phyloP scores from a whole-genome alignment of 2,113 vertebrate genomes.

The Lates calcarifer region DNA sequence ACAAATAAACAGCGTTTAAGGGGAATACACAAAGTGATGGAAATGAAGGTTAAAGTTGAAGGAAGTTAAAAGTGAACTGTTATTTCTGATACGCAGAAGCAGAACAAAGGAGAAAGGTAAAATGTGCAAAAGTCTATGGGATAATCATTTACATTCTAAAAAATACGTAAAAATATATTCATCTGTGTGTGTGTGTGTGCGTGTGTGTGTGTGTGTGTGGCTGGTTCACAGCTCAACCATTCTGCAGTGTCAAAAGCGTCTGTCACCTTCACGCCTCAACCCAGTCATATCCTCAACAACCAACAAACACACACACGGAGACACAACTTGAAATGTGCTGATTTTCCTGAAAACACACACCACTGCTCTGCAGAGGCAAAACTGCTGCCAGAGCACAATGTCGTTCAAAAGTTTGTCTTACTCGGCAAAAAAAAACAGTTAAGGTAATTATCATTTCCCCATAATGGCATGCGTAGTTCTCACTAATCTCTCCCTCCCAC shows the following conservation, averaged over 20 bases:
- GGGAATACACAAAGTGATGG: background rate
- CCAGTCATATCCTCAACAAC: background rate
- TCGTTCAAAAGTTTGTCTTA: background rate
- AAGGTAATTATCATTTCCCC: slow-evolving; percentile 19
- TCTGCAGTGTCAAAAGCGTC: slow-evolving; percentile 55
- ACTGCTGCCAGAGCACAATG: background rate
- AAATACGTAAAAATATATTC: no score
- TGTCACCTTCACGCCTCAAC: slow-evolving; percentile 57
- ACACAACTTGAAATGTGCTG: background rate
- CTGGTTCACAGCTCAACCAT: slow-evolving; percentile 37
- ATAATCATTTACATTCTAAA: background rate
- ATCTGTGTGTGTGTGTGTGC: background rate
- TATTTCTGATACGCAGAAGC: background rate
- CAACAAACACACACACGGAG: slow-evolving; percentile 21
- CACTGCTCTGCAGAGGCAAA: background rate
- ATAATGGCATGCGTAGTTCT: slow-evolving; percentile 36
- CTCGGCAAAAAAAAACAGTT: background rate
- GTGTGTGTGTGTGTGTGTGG: background rate
- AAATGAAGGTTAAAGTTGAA: background rate
- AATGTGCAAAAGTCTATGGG: background rate
- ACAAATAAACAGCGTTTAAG: background rate
- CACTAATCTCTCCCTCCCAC: slow-evolving; percentile 35
- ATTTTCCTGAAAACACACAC: slow-evolving; percentile 15
- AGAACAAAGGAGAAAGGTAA: background rate
- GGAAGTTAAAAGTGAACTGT: background rate